Conservation (phyloP, 2,888 invertebrate species). For the Nebria brevicollis region DNA sequence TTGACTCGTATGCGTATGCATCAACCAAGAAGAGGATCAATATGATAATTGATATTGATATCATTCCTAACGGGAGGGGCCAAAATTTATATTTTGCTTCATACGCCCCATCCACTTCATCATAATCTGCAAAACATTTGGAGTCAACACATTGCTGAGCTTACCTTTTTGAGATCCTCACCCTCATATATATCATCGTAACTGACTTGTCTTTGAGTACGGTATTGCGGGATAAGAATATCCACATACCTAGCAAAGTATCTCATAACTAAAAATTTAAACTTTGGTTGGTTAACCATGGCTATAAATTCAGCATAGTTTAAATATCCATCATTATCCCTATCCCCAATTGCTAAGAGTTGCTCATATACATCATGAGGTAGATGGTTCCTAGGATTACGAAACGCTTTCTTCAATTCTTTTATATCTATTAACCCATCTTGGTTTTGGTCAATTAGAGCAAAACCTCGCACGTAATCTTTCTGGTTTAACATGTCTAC, state of each 20-base stretch:
- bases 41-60: constrained; percentile 84
- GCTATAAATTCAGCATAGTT: constrained; percentile 75
- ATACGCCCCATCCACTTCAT: constrained; percentile 66
- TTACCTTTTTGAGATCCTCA: background rate
- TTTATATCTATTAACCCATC: constrained; percentile 33
- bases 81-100: constrained; percentile 88
- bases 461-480: constrained; percentile 48
- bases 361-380: constrained; percentile 72
- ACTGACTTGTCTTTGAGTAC: background rate
- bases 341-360: constrained; percentile 71
- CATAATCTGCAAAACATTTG: background rate
- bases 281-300: constrained; percentile 69
- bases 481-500: constrained; percentile 14
- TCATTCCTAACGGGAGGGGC: constrained; percentile 89
- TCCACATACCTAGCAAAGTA: constrained; percentile 69
- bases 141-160: background rate
- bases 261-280: constrained; percentile 70
- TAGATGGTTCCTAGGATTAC: constrained; percentile 54
- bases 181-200: background rate
- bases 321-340: constrained; percentile 66
- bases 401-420: constrained; percentile 27
- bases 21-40: constrained; percentile 70
- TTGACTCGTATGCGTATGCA: constrained; percentile 13
- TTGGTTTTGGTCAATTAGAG: constrained; percentile 27
- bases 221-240: constrained; percentile 67